Conservation (phyloP, 2,797 vertebrate genomes). For the Halcyon smyrnensis region DNA sequence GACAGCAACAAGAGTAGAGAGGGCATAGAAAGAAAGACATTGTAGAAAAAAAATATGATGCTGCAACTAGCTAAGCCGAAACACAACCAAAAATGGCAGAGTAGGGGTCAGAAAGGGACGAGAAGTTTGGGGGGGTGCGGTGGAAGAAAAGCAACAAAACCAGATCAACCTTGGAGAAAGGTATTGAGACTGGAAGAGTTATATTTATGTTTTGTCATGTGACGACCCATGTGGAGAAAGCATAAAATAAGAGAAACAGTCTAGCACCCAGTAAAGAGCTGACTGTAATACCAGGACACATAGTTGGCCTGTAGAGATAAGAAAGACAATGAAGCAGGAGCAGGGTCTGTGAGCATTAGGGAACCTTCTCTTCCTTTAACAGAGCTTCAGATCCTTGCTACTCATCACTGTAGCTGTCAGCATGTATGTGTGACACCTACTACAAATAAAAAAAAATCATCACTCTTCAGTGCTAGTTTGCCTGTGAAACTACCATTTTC, state of each 20-base stretch:
- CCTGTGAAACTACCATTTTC: background rate
- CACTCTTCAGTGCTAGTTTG: background rate
- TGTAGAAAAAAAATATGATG: background rate
- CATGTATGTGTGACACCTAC: no score
- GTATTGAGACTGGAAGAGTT: background rate
- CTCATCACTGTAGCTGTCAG: background rate
- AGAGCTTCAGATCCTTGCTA: background rate
- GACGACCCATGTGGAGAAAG: background rate
- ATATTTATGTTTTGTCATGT: background rate
- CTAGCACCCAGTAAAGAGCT: background rate
- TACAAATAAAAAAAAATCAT: background rate
- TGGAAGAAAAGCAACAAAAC: background rate
- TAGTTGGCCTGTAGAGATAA: background rate
- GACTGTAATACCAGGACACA: background rate
- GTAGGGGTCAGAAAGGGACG: background rate
- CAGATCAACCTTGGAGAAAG: background rate
- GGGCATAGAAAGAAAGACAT: background rate
- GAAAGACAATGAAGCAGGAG: background rate
- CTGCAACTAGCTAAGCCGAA: background rate
- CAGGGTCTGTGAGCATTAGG: rapidly evolving
- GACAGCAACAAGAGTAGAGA: background rate
- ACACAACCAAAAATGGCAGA: background rate
- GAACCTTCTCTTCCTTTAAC: background rate
- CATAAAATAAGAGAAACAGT: background rate
- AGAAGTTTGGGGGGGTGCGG: background rate